A percentile compares a stretch with the other conserved stretches of the same genome.
These are phyloP conservation scores for Hirtodrosophila histrioides DNA, from an alignment of 2,888 invertebrate species.

Conservation along the genomic window DNA sequence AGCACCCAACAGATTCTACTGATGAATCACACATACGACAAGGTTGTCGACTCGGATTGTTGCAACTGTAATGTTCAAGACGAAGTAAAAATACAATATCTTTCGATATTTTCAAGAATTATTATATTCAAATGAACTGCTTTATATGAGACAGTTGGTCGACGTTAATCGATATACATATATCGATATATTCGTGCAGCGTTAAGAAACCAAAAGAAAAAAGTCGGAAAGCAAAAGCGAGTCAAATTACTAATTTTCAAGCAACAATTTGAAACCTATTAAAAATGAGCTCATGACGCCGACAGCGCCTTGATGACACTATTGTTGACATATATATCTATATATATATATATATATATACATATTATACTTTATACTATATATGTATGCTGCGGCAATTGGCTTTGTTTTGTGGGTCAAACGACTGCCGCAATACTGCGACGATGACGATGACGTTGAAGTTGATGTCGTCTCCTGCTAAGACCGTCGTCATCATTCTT, in stretches of 20 bases:
- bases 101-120: too few relatives aligned
- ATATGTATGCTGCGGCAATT: slow-evolving; percentile 42
- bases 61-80: too few relatives aligned
- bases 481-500: slow-evolving; percentile 41
- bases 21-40: too few relatives aligned
- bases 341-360: slow-evolving; percentile 4
- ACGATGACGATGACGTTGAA: slow-evolving; percentile 21
- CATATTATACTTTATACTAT: neutral
- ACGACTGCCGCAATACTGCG: slow-evolving; percentile 51
- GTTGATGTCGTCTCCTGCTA: slow-evolving; percentile 3
- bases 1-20: too few relatives aligned
- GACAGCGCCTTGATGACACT: slow-evolving; percentile 25
- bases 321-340: slow-evolving; percentile 39
- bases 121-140: too few relatives aligned
- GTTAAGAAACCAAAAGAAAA: too few relatives aligned
- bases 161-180: too few relatives aligned
- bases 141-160: too few relatives aligned
- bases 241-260: slow-evolving; percentile 6
- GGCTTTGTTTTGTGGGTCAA: slow-evolving; percentile 62
- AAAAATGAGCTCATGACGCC: slow-evolving; percentile 44
- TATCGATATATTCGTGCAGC: too few relatives aligned
- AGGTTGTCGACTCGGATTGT: too few relatives aligned
- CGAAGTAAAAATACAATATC: too few relatives aligned
- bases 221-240: too few relatives aligned
- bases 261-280: slow-evolving; percentile 25